Conservation (phyloP, 2,797 vertebrate species). For the Anguilla pacifica region DNA sequence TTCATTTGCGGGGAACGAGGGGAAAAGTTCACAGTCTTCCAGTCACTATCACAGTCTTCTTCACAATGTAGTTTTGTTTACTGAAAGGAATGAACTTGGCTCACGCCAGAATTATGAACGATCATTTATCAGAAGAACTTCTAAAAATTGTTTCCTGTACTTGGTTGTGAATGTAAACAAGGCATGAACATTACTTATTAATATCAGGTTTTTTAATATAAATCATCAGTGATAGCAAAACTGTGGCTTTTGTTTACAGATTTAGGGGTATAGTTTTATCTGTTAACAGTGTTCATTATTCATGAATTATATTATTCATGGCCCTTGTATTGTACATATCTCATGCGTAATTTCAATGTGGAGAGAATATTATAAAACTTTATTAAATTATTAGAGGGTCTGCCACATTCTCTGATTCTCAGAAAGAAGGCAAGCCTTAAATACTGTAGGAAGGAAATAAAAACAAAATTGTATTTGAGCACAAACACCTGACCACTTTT, state of each 20-base stretch:
- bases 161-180: constrained; percentile 55
- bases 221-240: background rate
- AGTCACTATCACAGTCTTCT: constrained; percentile 34
- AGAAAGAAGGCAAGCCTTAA: constrained; percentile 53
- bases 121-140: constrained; percentile 54
- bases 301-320: background rate
- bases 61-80: constrained; percentile 55
- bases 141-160: constrained; percentile 56
- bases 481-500: constrained; percentile 35
- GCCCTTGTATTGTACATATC: constrained; percentile 3
- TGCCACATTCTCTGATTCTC: constrained; percentile 45
- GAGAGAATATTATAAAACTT: constrained; percentile 50
- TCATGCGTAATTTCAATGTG: constrained; percentile 46
- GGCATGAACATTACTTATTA: background rate
- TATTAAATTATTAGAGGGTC: constrained; percentile 38
- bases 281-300: background rate
- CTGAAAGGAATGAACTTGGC: constrained; percentile 45
- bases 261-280: background rate
- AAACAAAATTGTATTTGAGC: constrained; percentile 47
- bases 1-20: constrained; percentile 45
- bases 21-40: constrained; percentile 51
- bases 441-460: constrained; percentile 54
- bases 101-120: constrained; percentile 45
- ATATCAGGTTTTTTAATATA: background rate
- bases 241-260: background rate